Evolutionary conservation across 2,797 vertebrate genomes (phyloP), one percentile per base, ranked within the genome.

Genomic region (Masticophis lateralis): DNA sequence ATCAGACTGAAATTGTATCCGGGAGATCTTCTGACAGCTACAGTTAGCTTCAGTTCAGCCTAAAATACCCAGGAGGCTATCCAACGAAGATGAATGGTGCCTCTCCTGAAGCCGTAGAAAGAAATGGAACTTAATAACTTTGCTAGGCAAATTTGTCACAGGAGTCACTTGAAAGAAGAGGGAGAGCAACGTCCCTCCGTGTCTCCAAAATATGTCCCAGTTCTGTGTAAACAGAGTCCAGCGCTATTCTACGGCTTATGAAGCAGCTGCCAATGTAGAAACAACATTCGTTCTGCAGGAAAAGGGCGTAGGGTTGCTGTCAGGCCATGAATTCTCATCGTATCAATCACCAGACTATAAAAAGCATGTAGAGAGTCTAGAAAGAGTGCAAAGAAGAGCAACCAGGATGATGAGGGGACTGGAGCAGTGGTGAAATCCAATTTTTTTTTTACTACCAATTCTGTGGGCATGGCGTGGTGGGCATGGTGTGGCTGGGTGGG

Each of bases 81-180:
- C 94, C 91, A 93, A 59, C 69, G 74, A 95, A 94, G 83, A 28
- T 56, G 91, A 94, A 95, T 92, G 28, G 94, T 92, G 16, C 0
- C 12, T 95, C 94, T 91, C 88, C 83, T 88, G 88, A 93, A 89
- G 37, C 11, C 60, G 92, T 18, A n/a, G 91, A 83, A 94, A 95
- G 92, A 95, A 96, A 91, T 37, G 74, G 92, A 94, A 93, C 89
- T 95, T 93, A 57, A 87, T 94, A 8, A 91, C 93, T 51, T 93
- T 56, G 60, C 90, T 90, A 66, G 4, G 11, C 25, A 90, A 93
- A 91, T 95, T 87, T 90, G 91, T 95, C 57, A 69, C 93, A 37
- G 92, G 95, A 93, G 57, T 90, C 63, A 11, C 9, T 10, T 89
- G 90, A 59, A 96, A 95, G 56, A 93, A 90, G 18, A 2, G 16